A percentile compares a stretch with the other conserved stretches of the same genome.
phyloP scores from a whole-genome alignment of 2,888 invertebrate species.

The Alcis repandata region DNA sequence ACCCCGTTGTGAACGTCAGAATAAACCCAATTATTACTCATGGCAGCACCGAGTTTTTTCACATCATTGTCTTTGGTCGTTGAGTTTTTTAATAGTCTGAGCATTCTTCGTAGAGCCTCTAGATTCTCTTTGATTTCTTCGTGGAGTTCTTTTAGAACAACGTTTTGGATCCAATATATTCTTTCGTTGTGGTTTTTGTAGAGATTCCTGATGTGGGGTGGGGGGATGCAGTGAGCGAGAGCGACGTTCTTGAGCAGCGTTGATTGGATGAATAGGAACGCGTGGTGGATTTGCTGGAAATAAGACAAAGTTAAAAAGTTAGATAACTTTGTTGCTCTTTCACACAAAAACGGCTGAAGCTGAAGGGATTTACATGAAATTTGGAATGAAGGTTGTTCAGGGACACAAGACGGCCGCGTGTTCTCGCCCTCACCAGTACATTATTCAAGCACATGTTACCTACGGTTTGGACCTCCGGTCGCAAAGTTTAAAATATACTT shows the following conservation, averaged over 20 bases:
- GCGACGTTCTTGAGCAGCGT: conserved; percentile 77
- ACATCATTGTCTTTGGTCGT: conserved; percentile 59
- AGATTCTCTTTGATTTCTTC: conserved; percentile 67
- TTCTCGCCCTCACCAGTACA: too few species aligned
- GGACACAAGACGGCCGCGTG: too few species aligned
- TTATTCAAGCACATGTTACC: too few species aligned
- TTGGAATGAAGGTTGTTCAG: too few species aligned
- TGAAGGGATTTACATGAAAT: too few species aligned
- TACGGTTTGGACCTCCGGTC: too few species aligned
- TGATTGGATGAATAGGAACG: conserved; percentile 80
- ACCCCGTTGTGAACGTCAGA: conserved; percentile 78
- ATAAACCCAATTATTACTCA: conserved; percentile 74
- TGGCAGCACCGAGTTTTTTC: conserved; percentile 66
- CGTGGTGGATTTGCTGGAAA: conserved; percentile 82
- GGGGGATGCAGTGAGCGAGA: conserved; percentile 69
- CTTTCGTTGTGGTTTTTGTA: conserved; percentile 80
- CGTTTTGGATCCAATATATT: conserved; percentile 75
- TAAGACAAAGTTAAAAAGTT: conserved; percentile 8
- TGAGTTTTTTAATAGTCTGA: conserved; percentile 75
- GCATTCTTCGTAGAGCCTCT: conserved; percentile 74
- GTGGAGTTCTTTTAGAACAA: conserved; percentile 62
- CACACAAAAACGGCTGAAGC: too few species aligned
- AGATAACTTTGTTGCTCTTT: too few species aligned
- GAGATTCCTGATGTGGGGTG: conserved; percentile 54
- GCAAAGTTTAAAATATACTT: too few species aligned